These are phyloP conservation scores for Nomada hirtipes DNA, from an alignment of 2,888 invertebrate genomes.

Conservation along the genomic window DNA sequence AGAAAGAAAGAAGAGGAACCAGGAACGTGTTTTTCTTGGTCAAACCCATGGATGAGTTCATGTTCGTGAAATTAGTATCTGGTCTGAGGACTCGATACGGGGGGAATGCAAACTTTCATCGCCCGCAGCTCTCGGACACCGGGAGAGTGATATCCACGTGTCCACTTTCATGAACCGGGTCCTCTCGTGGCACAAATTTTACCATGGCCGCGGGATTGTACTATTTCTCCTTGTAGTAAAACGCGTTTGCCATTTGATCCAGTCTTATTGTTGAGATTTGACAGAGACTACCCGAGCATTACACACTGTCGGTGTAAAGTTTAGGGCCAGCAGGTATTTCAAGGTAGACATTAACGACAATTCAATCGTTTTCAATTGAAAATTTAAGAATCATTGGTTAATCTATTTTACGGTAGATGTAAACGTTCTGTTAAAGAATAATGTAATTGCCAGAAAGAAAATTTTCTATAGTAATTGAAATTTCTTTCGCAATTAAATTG, in stretches of 20 bases:
- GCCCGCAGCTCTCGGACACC: slow-evolving; percentile 64
- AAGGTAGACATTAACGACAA: no score
- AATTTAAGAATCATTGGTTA: no score
- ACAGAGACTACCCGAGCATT: no score
- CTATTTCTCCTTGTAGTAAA: background rate
- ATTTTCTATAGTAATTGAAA: no score
- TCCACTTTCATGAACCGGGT: slow-evolving; percentile 67
- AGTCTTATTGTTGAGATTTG: background rate
- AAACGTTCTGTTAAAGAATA: no score
- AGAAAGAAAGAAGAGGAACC: background rate
- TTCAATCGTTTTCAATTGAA: no score
- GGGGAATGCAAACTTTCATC: slow-evolving; percentile 70
- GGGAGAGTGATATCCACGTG: slow-evolving; percentile 65
- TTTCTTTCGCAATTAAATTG: no score
- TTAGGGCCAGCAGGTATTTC: no score
- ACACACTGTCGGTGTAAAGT: no score
- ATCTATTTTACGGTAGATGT: no score
- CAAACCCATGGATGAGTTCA: slow-evolving; percentile 49
- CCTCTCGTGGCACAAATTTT: slow-evolving; percentile 45
- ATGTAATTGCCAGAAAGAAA: no score
- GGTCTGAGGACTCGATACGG: slow-evolving; percentile 46
- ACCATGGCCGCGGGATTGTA: background rate
- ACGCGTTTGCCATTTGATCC: background rate
- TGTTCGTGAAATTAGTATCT: slow-evolving; percentile 66
- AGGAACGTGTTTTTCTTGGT: slow-evolving; percentile 36